A percentile compares a stretch with the other conserved stretches of the same genome.
Conservation (phyloP, 2,888 invertebrate species). For the Sceliomorpha sp. region DNA sequence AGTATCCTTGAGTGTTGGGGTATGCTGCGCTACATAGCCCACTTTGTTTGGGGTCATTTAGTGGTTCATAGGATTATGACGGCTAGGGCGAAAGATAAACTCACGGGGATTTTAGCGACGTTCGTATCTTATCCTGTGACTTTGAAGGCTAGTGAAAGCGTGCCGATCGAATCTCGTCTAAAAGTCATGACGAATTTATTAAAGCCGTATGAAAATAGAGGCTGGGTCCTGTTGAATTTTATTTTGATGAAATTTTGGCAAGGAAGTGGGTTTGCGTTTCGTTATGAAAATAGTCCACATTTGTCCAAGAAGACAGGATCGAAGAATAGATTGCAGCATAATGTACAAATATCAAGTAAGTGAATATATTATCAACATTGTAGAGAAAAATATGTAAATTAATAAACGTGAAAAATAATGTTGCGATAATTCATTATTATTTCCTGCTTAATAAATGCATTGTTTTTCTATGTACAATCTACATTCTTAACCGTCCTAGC, state of each 20-base stretch:
- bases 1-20: conserved; percentile 84
- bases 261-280: conserved; percentile 90
- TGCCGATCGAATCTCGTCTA: conserved; percentile 84
- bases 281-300: conserved; percentile 83
- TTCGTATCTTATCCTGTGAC: conserved; percentile 88
- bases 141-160: conserved; percentile 86
- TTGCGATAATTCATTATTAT: too few species aligned
- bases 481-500: too few species aligned
- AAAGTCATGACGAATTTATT: conserved; percentile 86
- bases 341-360: conserved; percentile 78
- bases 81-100: conserved; percentile 87
- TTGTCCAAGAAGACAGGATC: conserved; percentile 78
- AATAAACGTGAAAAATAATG: too few species aligned
- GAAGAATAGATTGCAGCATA: conserved; percentile 80
- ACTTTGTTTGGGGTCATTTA: conserved; percentile 88
- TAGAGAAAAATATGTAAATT: too few species aligned
- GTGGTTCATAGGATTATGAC: conserved; percentile 88
- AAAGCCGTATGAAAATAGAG: conserved; percentile 89
- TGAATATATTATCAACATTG: too few species aligned
- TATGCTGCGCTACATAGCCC: conserved; percentile 84
- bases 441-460: too few species aligned
- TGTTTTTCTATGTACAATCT: too few species aligned
- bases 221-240: conserved; percentile 93
- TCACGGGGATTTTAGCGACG: conserved; percentile 88
- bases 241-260: conserved; percentile 91